Percentiles rank a stretch among this genome's conserved stretches.
Conservation (phyloP, 1,140 invertebrate species). For the Dinoponera quadriceps region DNA sequence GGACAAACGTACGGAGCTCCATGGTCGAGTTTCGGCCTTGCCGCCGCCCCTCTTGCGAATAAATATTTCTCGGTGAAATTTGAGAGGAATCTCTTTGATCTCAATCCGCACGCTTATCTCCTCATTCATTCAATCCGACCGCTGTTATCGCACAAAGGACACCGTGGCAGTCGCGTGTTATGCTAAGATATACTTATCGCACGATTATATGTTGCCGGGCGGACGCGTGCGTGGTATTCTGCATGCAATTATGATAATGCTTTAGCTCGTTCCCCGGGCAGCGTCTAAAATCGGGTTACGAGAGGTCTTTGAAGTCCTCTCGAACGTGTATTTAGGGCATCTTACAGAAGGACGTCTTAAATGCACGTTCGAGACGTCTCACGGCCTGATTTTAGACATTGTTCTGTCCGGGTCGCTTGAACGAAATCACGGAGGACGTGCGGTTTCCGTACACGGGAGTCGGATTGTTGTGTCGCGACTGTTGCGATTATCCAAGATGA, state of each 20-base stretch:
- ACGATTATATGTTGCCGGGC: background rate
- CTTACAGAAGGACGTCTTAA: no score
- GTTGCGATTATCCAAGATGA: background rate
- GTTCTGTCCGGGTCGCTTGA: no score
- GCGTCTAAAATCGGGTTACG: no score
- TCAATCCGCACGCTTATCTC: background rate
- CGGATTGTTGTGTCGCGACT: background rate
- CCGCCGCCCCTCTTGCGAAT: background rate
- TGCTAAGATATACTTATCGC: slow-evolving; percentile 25
- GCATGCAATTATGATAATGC: background rate
- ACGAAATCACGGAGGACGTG: background rate
- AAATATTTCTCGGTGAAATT: background rate
- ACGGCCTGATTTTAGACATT: no score
- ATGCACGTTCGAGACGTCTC: no score
- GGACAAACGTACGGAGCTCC: slow-evolving; percentile 4
- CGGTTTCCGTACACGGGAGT: background rate
- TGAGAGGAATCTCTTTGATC: background rate
- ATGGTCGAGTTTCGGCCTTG: slow-evolving; percentile 19
- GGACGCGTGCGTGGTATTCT: background rate
- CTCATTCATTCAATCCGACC: background rate
- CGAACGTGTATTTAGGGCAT: no score
- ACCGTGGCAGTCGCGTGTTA: background rate
- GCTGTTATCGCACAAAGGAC: background rate
- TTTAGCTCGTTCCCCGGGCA: no score
- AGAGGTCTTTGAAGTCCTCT: no score